Percentiles rank a stretch among this genome's conserved stretches.
Evolutionary conservation across 1,140 invertebrate species (phyloP).

Genomic region (Drosophila eugracilis): DNA sequence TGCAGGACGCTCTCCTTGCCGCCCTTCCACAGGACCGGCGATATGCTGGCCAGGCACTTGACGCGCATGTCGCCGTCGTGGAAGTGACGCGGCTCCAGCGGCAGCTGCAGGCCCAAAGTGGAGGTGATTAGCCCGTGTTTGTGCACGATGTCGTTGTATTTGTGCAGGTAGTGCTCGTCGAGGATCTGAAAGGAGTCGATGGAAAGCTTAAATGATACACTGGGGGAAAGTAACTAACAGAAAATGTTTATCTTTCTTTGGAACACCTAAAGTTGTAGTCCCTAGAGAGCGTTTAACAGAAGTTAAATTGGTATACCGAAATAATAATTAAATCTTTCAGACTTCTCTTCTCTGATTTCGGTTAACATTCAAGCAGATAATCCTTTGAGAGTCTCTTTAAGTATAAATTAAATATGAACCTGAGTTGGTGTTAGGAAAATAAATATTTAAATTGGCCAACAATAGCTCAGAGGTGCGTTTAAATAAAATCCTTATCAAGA

Average conservation of each 20-base stretch:
- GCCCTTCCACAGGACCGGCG: conserved; percentile 87
- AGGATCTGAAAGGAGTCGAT: conserved; percentile 84
- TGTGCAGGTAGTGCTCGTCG: conserved; percentile 85
- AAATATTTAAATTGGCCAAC: too few species aligned
- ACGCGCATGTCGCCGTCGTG: conserved; percentile 86
- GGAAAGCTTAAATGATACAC: conserved; percentile 21
- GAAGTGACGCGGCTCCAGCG: conserved; percentile 85
- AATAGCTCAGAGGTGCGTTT: too few species aligned
- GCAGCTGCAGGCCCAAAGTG: conserved; percentile 86
- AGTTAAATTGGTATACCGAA: background rate
- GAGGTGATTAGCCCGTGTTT: conserved; percentile 86
- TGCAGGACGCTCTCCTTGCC: conserved; percentile 86
- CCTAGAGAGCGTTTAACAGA: background rate
- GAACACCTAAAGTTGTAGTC: background rate
- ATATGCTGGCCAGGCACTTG: conserved; percentile 87
- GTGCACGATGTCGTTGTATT: conserved; percentile 86
- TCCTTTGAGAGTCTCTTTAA: background rate
- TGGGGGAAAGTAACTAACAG: background rate
- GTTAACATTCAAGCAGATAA: background rate
- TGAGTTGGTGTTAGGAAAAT: too few species aligned
- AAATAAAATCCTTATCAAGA: too few species aligned
- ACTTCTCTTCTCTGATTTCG: background rate
- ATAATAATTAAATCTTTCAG: background rate
- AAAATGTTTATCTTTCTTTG: too few species aligned
- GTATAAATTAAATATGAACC: background rate